Evolutionary conservation across 2,888 invertebrate genomes (phyloP), one percentile per base, ranked within the genome.

Genomic region (Heliconius charithonia): DNA sequence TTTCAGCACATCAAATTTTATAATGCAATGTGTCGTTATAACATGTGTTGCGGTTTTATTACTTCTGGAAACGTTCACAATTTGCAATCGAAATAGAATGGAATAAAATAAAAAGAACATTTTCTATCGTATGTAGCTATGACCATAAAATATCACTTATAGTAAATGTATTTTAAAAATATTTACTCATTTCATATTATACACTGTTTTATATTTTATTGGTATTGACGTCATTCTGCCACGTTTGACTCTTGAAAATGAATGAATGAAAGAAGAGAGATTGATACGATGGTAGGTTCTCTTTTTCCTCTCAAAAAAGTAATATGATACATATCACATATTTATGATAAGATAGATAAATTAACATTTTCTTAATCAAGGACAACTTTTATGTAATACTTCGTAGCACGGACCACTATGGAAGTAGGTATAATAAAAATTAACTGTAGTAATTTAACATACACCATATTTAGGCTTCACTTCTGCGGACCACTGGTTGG

Each of bases 1-100:
- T 78, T 72, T 79, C 76, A 76, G 73, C 80, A 73, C 73, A 76
- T 51, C 72, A 72, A 73, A 62, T 79, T 81, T 81, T 81, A 79
- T 78, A 79, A 56, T 73, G 73, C 78, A 69, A 69, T 77, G 16
- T 77, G 76, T 79, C 77, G 77, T 81, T 81, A 78, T 76, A 81
- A 76, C 63, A 67, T 78, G 66, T 77, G 79, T 78, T 79, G 69
- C 45, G 69, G 71, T 77, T 79, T 79, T 79, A 79, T 76, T 67
- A 72, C 45, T 69, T 77, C 41, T 72, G n/a, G 16, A 59, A 73
- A 74, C 70, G 25, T 41, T 66, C 45, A 29, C 13, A 0, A 56
- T 78, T 32, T 66, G 41, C 65, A 41, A 41, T 51, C 7, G 62
- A 69, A 77, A 70, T 74, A 63, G 62, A 73, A 25, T 27, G 32